Conservation (phyloP, 2,888 invertebrate genomes). For the Terebella lapidaria region DNA sequence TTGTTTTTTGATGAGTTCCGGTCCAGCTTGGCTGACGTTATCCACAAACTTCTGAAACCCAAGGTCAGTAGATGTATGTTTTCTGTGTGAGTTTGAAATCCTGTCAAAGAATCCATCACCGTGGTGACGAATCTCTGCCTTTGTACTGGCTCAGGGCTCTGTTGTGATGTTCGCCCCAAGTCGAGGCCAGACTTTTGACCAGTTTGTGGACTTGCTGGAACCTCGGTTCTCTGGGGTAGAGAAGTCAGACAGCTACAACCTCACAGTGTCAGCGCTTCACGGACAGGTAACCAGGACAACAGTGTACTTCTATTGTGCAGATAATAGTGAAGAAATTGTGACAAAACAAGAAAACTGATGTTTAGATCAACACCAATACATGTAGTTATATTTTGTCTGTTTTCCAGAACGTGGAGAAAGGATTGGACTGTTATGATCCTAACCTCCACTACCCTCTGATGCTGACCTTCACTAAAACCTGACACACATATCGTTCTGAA, state of each 20-base stretch:
- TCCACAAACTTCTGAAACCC: constrained; percentile 1
- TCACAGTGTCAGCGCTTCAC: background rate
- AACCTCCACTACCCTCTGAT: background rate
- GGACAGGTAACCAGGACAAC: background rate
- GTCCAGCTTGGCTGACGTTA: background rate
- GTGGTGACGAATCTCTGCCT: too few relatives aligned
- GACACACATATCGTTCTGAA: too few relatives aligned
- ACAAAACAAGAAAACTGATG: too few relatives aligned
- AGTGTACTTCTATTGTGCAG: background rate
- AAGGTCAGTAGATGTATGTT: background rate
- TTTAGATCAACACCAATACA: too few relatives aligned
- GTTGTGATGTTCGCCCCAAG: constrained; percentile 2
- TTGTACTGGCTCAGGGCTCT: constrained; percentile 1
- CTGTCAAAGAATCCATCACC: background rate
- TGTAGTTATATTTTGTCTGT: too few relatives aligned
- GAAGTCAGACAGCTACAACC: background rate
- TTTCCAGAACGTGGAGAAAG: background rate
- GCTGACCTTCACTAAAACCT: background rate
- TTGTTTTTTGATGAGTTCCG: constrained; percentile 3
- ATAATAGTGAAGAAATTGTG: too few relatives aligned
- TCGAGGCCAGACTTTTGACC: background rate
- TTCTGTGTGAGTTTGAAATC: background rate
- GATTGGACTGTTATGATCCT: background rate
- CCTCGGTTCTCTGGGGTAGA: background rate
- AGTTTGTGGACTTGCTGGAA: background rate